Evolutionary conservation across 2,888 invertebrate species (phyloP).

Genomic region (Ariolimax columbianus): DNA sequence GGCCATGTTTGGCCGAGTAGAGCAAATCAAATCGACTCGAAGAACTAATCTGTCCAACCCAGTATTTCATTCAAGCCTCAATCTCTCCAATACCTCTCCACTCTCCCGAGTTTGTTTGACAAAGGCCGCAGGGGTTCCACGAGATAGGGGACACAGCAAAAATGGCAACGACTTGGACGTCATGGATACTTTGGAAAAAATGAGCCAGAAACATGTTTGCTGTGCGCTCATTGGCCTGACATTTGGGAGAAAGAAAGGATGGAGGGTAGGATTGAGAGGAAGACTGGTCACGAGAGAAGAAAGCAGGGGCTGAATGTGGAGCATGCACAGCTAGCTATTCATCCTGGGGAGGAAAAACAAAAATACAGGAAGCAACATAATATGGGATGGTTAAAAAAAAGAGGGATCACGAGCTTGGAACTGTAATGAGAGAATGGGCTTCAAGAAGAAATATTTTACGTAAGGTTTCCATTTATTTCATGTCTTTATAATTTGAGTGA

Average conservation of each 20-base stretch:
- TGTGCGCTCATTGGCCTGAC: conserved; percentile 6
- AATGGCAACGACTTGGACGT: conserved; percentile 22
- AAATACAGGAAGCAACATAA: background rate
- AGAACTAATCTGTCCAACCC: conserved; percentile 23
- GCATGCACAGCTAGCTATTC: conserved; percentile 3
- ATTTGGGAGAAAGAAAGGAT: background rate
- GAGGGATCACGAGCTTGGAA: background rate
- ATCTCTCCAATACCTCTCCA: conserved; percentile 37
- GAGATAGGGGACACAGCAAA: conserved; percentile 29
- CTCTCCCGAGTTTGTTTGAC: conserved; percentile 36
- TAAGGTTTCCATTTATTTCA: background rate
- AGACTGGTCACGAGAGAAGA: background rate
- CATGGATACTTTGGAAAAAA: conserved; percentile 3
- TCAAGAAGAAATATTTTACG: background rate
- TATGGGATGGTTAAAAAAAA: background rate
- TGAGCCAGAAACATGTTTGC: background rate
- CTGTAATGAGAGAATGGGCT: background rate
- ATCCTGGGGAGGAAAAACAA: background rate
- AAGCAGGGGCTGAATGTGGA: background rate
- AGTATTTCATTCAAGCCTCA: conserved; percentile 18
- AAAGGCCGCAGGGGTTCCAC: conserved; percentile 24
- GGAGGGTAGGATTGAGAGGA: background rate
- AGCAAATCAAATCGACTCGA: conserved; percentile 42
- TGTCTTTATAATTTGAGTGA: too few species aligned
- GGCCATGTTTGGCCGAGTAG: conserved; percentile 36